These are phyloP conservation scores for Ailuropoda melanoleuca DNA, from an alignment of 2,113 vertebrate species.

Conservation along the genomic window DNA sequence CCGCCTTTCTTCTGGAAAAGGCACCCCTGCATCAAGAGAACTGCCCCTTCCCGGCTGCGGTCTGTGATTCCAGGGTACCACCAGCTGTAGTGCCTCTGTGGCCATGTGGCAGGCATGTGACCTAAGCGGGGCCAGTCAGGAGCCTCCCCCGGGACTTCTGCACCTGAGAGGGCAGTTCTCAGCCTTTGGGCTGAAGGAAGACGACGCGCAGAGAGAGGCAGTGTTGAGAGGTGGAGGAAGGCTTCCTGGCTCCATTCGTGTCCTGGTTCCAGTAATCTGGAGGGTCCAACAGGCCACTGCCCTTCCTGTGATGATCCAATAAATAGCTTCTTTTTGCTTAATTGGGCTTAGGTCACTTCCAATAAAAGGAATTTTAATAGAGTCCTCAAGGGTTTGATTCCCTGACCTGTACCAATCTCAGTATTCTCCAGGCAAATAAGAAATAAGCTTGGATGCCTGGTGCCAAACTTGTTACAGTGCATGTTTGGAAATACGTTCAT, in stretches of 20 bases:
- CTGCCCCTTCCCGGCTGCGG: fast-evolving
- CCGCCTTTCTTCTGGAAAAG: neutral
- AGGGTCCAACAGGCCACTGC: neutral
- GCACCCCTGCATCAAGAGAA: neutral
- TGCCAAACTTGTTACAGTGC: neutral
- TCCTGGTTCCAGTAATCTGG: no score
- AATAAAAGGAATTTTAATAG: neutral
- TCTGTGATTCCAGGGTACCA: neutral
- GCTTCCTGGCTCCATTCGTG: neutral
- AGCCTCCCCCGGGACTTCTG: neutral
- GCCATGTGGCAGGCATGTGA: neutral
- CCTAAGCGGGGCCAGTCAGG: neutral
- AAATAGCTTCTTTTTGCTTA: neutral
- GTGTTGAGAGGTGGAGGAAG: neutral
- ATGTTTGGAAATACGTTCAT: neutral
- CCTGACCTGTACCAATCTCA: neutral
- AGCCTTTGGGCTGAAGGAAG: neutral
- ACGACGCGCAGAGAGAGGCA: neutral
- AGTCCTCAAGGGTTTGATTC: neutral
- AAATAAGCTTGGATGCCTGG: no score
- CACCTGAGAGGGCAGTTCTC: neutral
- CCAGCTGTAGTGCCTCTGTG: neutral
- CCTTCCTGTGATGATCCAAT: neutral
- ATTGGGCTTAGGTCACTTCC: neutral
- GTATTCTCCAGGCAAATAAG: neutral